These are phyloP conservation scores for Euclidia mi DNA, from an alignment of 2,888 invertebrate genomes.

Conservation along the genomic window DNA sequence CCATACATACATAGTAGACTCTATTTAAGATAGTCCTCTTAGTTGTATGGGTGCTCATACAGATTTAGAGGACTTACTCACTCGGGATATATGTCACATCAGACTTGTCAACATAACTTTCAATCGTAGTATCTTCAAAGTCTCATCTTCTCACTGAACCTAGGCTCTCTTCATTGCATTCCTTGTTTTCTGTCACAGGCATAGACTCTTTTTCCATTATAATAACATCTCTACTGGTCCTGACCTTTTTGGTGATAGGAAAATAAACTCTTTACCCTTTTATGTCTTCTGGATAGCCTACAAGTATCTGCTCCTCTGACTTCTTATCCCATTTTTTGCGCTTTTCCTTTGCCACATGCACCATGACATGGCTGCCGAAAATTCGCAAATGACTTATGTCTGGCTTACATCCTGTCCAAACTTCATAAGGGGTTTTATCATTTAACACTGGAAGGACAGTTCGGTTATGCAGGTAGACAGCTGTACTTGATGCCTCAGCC, in stretches of 20 bases:
- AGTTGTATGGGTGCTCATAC: too few relatives aligned
- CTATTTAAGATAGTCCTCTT: too few relatives aligned
- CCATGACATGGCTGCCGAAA: background rate
- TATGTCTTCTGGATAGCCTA: too few relatives aligned
- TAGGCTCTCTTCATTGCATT: constrained; percentile 1
- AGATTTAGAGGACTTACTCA: too few relatives aligned
- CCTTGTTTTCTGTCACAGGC: background rate
- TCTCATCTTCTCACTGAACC: constrained; percentile 7
- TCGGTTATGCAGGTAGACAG: constrained; percentile 1
- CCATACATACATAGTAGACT: too few relatives aligned
- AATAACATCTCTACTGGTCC: constrained; percentile 14
- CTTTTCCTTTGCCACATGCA: constrained; percentile 11
- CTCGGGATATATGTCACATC: constrained; percentile 4
- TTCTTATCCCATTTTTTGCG: too few relatives aligned
- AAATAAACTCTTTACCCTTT: constrained; percentile 1
- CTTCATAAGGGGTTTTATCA: too few relatives aligned
- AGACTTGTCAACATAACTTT: too few relatives aligned
- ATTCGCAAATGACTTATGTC: constrained; percentile 3
- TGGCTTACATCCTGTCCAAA: too few relatives aligned
- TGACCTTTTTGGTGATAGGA: background rate
- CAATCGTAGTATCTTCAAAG: background rate
- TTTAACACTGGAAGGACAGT: too few relatives aligned
- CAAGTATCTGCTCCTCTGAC: too few relatives aligned
- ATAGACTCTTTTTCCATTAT: constrained; percentile 12
- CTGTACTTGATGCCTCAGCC: constrained; percentile 5